Evolutionary conservation across 2,888 invertebrate species (phyloP).

Genomic region (Thereva nobilitata): DNA sequence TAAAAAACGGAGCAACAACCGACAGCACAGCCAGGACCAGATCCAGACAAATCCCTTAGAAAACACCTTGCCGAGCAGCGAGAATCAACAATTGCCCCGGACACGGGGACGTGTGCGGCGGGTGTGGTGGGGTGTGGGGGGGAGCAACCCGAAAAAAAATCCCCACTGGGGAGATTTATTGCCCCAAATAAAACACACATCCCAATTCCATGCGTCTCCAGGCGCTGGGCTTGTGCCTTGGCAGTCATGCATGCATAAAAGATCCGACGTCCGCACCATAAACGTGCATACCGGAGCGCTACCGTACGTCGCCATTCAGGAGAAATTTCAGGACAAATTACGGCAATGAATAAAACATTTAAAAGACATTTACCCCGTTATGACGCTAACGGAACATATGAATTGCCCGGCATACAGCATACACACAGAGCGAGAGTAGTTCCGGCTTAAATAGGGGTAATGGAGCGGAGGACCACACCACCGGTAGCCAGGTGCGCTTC

Average conservation of each 20-base stretch:
- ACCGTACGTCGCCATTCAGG: constrained; percentile 34
- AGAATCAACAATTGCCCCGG: constrained; percentile 34
- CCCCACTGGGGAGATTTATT: constrained; percentile 36
- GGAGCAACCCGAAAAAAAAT: constrained; percentile 16
- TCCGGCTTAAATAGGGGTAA: constrained; percentile 27
- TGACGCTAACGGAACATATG: constrained; percentile 34
- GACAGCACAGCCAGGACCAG: background rate
- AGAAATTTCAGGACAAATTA: constrained; percentile 41
- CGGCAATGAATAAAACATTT: constrained; percentile 43
- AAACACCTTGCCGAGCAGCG: constrained; percentile 25
- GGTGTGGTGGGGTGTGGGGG: too few relatives aligned
- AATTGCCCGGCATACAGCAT: background rate
- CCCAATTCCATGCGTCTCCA: background rate
- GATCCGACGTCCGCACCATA: constrained; percentile 37
- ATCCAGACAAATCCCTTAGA: constrained; percentile 15
- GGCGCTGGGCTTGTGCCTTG: constrained; percentile 4
- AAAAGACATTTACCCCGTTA: constrained; percentile 42
- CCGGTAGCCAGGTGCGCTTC: constrained; percentile 29
- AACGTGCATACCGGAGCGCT: constrained; percentile 36
- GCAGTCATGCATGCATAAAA: constrained; percentile 37
- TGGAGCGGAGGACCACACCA: background rate
- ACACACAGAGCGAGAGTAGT: constrained; percentile 11
- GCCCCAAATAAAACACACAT: constrained; percentile 28
- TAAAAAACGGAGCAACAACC: constrained; percentile 9
- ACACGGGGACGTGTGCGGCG: background rate